Conservation (phyloP, 1,140 invertebrate species). For the Habropoda laboriosa region DNA sequence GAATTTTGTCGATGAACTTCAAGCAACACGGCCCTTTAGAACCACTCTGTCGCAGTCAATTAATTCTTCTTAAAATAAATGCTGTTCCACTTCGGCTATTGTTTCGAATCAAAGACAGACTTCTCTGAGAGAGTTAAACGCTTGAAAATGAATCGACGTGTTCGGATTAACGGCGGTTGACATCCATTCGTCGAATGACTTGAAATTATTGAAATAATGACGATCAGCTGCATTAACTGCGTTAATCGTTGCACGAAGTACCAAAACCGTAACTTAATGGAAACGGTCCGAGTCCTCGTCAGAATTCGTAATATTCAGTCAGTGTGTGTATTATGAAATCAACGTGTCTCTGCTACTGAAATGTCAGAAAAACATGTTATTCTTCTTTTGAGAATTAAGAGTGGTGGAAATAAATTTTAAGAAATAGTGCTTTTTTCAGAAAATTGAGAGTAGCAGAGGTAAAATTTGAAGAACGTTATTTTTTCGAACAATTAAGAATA, state of each 20-base stretch:
- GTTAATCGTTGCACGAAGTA: not conserved
- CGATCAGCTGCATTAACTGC: no score
- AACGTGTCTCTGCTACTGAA: not conserved
- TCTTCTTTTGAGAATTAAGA: no score
- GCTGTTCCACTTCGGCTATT: slow-evolving; percentile 7
- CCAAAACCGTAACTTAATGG: not conserved
- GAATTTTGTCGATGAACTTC: slow-evolving; percentile 28
- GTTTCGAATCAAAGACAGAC: not conserved
- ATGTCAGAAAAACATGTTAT: no score
- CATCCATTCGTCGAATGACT: not conserved
- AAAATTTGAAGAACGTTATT: no score
- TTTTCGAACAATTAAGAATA: no score
- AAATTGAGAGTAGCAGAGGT: no score
- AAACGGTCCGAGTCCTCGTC: not conserved
- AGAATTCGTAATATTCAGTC: slow-evolving; percentile 17
- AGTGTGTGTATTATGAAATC: not conserved
- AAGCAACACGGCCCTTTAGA: not conserved
- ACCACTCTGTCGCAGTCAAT: slow-evolving; percentile 14
- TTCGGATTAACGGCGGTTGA: not conserved
- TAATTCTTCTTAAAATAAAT: slow-evolving; percentile 46
- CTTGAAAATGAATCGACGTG: not conserved
- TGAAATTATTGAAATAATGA: slow-evolving; percentile 15
- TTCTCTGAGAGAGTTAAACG: not conserved
- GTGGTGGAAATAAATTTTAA: no score
- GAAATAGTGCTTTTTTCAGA: no score